Base-by-base conservation (phyloP, 2,113 vertebrate genomes). In the Gambusia affinis region DNA sequence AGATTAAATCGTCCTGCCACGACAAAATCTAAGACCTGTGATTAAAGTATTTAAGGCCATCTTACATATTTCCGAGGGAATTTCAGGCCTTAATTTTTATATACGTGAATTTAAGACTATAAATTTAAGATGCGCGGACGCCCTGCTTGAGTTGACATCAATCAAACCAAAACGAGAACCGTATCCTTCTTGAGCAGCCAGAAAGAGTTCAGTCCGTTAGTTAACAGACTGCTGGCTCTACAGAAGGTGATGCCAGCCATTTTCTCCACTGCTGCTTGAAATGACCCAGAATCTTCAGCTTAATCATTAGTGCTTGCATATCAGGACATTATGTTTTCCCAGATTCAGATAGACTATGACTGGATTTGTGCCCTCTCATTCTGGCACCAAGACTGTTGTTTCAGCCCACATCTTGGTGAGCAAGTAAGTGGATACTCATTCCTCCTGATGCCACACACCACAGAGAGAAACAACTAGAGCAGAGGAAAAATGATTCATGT, bases 401-500 rank as follows among this genome's bases (percentile, higher is more conserved):
- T 66, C 24, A 68, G 17, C 31, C 47, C 30, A 66, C 19, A 85
- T 11, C 73, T 12, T 12, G 30, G 30, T 29, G n/a, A 78, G 35
- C 65, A 67, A n/a, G n/a, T 60, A 77, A 15, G 44, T 22, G 33
- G 72, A 81, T 73, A 47, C 60, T 64, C 12, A 57, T 66, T 54
- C 8, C 30, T 78, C 51, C 42, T 60, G 28, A 77, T 65, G 67
- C 37, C 73, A 82, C 35, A 51, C 3, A 4, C 35, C 35, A 24
- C 67, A 60, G 60, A 44, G 27, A 54, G 35, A 37, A 68, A 70
- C 22, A 73, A 81, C 30, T 42, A 64, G 67, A 81, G 84, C 67
- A 11, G 62, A 77, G 64, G 69, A 79, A 80, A 37, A 85, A 72
- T 67, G 68, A 70, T 30, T 76, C 47, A 8, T 57, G 68, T 79